Evolutionary conservation across 2,888 invertebrate genomes (phyloP).

Genomic region (Dryococelus australis): DNA sequence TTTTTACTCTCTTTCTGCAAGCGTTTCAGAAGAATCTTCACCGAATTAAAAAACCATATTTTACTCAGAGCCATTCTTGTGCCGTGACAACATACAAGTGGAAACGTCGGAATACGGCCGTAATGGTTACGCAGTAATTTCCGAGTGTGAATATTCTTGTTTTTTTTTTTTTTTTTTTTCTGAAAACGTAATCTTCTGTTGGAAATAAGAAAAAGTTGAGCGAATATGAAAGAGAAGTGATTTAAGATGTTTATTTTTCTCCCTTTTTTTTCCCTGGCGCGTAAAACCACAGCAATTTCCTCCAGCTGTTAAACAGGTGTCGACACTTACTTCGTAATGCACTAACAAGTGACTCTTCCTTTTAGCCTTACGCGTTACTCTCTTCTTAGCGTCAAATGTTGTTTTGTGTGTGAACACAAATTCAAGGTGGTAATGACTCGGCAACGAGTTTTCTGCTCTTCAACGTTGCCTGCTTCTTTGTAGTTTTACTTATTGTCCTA

Average conservation of each 20-base stretch:
- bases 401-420: background rate
- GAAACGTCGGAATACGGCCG: background rate
- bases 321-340: background rate
- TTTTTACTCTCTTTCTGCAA: background rate
- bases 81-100: background rate
- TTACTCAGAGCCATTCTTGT: background rate
- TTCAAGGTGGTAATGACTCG: background rate
- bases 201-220: background rate
- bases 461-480: background rate
- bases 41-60: background rate
- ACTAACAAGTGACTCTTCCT: background rate
- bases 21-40: background rate
- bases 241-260: background rate
- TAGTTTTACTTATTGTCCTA: background rate
- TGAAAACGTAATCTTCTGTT: background rate
- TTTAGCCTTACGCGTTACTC: background rate
- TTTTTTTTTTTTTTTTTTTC: no score
- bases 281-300: slow-evolving; percentile 5
- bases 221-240: no score
- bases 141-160: background rate
- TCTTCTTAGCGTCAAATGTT: slow-evolving; percentile 1
- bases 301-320: background rate
- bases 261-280: background rate
- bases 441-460: background rate
- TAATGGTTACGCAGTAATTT: background rate